phyloP scores from a whole-genome alignment of 2,888 invertebrate genomes.

The Nemotelus nigrinus region DNA sequence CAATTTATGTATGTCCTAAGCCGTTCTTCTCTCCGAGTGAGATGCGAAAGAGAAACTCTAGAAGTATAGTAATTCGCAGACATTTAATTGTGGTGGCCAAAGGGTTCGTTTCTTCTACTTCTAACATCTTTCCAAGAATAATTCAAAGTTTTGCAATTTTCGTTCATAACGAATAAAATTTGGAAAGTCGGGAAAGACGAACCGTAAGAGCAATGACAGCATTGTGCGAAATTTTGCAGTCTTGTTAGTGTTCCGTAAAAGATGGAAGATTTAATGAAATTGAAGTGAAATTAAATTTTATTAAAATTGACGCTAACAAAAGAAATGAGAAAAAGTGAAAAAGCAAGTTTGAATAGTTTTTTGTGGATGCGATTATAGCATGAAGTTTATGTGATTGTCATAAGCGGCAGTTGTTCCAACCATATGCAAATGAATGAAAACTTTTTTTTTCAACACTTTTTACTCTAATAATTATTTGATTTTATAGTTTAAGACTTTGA shows the following conservation, averaged over 20 bases:
- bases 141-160: constrained; percentile 43
- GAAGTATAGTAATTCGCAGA: constrained; percentile 45
- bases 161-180: neutral
- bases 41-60: neutral
- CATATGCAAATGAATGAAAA: no score
- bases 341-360: no score
- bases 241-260: constrained; percentile 4
- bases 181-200: neutral
- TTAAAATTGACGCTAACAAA: neutral
- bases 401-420: no score
- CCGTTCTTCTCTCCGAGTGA: neutral
- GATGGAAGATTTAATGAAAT: constrained; percentile 18
- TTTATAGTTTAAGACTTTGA: no score
- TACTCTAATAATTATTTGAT: no score
- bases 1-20: neutral
- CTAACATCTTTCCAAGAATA: constrained; percentile 36
- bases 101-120: constrained; percentile 9
- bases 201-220: neutral
- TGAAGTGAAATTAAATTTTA: constrained; percentile 16
- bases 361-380: no score
- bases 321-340: no score
- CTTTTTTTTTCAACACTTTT: no score
- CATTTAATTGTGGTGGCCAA: constrained; percentile 48
- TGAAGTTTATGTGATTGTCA: no score
- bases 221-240: constrained; percentile 10